A percentile compares a stretch with the other conserved stretches of the same genome.
Conservation (phyloP, 1,140 invertebrate genomes). For the Lordiphosa mommai region DNA sequence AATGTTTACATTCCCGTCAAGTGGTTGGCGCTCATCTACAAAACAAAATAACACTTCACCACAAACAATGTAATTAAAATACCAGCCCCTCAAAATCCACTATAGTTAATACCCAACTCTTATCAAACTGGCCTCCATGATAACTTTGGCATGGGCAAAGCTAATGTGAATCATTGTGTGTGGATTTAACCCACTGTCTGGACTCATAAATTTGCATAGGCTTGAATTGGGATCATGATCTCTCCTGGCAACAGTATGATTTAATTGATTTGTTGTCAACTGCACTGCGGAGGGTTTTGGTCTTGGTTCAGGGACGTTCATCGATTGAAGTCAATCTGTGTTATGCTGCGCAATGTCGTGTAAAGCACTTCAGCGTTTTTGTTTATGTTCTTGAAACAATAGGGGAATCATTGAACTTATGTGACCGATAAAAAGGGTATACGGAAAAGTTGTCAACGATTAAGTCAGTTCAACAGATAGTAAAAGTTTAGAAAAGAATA, state of each 20-base stretch:
- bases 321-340: slow-evolving; percentile 17
- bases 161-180: slow-evolving; percentile 1
- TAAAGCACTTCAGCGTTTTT: slow-evolving; percentile 8
- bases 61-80: slow-evolving; percentile 59
- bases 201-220: slow-evolving; percentile 9
- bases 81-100: slow-evolving; percentile 28
- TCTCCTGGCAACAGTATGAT: slow-evolving; percentile 1
- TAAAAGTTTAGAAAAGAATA: too few species aligned
- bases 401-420: slow-evolving; percentile 3
- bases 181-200: slow-evolving; percentile 32
- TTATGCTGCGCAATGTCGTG: slow-evolving; percentile 22
- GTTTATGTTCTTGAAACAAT: slow-evolving; percentile 22
- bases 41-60: slow-evolving; percentile 18
- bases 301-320: slow-evolving; percentile 22
- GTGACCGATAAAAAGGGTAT: slow-evolving; percentile 2
- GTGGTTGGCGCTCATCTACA: neutral
- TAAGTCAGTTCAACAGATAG: too few species aligned
- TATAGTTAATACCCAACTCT: slow-evolving; percentile 1
- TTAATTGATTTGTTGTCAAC: slow-evolving; percentile 8
- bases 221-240: slow-evolving; percentile 15
- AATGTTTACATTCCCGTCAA: slow-evolving; percentile 2
- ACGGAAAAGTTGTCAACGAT: too few species aligned
- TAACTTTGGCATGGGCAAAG: neutral
- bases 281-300: neutral
- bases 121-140: slow-evolving; percentile 6